Percentiles rank a stretch among this genome's conserved stretches.
phyloP scores from a whole-genome alignment of 1,140 invertebrate species.

The Phortica variegata region DNA sequence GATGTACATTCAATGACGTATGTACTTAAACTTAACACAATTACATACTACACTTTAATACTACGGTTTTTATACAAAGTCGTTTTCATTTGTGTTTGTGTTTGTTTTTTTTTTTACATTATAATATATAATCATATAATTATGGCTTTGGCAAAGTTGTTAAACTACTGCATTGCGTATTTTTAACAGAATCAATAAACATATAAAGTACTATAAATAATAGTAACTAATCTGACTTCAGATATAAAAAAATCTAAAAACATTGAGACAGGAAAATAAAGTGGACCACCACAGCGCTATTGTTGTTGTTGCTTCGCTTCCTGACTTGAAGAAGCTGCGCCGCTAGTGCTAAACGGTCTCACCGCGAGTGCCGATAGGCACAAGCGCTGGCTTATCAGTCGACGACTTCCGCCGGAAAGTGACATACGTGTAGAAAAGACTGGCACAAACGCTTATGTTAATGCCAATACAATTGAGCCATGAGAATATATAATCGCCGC shows the following conservation, averaged over 20 bases:
- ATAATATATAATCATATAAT: conserved; percentile 16
- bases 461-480: conserved; percentile 92
- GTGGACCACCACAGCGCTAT: too few species aligned
- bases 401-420: conserved; percentile 68
- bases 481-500: conserved; percentile 95
- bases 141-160: conserved; percentile 27
- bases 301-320: not conserved
- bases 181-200: too few species aligned
- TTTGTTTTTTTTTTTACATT: not conserved
- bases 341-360: conserved; percentile 57
- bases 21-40: not conserved
- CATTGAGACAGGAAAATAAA: too few species aligned
- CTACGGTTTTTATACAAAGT: too few species aligned
- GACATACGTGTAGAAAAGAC: conserved; percentile 77
- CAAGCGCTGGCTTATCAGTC: conserved; percentile 57
- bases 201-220: too few species aligned
- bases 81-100: too few species aligned
- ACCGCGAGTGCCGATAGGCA: conserved; percentile 49
- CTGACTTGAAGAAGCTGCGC: not conserved
- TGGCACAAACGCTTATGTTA: conserved; percentile 86
- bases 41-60: too few species aligned
- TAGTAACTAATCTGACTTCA: too few species aligned
- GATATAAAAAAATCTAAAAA: too few species aligned
- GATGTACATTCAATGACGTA: not conserved
- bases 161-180: not conserved